phyloP scores from a whole-genome alignment of 2,888 invertebrate genomes.

The Noctua janthe region DNA sequence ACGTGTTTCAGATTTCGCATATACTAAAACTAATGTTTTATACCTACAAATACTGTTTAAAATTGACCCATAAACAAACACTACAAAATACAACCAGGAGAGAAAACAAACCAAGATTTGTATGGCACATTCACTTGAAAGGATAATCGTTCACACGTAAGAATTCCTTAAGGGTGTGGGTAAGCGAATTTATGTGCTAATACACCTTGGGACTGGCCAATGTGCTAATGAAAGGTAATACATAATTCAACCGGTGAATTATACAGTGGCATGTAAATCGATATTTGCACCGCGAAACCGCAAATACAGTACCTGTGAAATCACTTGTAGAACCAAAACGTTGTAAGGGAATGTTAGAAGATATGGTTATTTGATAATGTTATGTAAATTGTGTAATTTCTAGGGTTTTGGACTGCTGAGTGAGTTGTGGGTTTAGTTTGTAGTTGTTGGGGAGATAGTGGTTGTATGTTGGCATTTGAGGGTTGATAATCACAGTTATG shows the following conservation, averaged over 20 bases:
- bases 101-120: slow-evolving; percentile 78
- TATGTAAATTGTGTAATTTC: slow-evolving; percentile 68
- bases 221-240: slow-evolving; percentile 90
- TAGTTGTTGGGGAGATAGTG: slow-evolving; percentile 33
- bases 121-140: slow-evolving; percentile 76
- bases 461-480: slow-evolving; percentile 9
- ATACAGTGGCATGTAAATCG: slow-evolving; percentile 90
- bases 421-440: slow-evolving; percentile 52
- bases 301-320: slow-evolving; percentile 81
- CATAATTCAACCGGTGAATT: slow-evolving; percentile 90
- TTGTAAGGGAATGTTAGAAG: slow-evolving; percentile 66
- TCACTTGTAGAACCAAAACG: slow-evolving; percentile 79
- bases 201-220: slow-evolving; percentile 88
- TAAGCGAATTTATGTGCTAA: slow-evolving; percentile 90
- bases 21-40: too few relatives aligned
- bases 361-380: slow-evolving; percentile 67
- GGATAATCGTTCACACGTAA: slow-evolving; percentile 86
- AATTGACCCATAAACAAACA: slow-evolving; percentile 32
- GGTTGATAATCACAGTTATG: slow-evolving; percentile 20
- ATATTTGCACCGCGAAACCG: slow-evolving; percentile 89
- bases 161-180: slow-evolving; percentile 86
- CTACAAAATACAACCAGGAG: slow-evolving; percentile 38
- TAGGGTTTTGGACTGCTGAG: slow-evolving; percentile 50
- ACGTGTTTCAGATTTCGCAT: too few relatives aligned
- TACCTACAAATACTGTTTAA: slow-evolving; percentile 2